These are phyloP conservation scores for Drosophila pseudotalamancana DNA, from an alignment of 2,888 invertebrate genomes.

Conservation along the genomic window DNA sequence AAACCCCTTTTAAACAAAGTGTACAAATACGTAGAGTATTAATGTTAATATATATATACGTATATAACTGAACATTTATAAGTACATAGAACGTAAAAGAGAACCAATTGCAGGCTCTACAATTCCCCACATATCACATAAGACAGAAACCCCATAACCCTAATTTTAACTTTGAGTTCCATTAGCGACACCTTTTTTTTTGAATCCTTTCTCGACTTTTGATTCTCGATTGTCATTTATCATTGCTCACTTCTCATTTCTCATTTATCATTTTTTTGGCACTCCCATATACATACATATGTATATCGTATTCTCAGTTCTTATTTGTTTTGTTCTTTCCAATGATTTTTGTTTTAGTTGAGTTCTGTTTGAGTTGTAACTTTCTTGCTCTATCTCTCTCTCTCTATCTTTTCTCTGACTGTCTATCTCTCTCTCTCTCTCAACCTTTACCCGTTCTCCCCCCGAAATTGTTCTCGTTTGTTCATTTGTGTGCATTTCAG, in stretches of 20 bases:
- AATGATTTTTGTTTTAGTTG: constrained; percentile 12
- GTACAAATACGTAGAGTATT: constrained; percentile 11
- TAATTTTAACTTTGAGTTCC: constrained; percentile 31
- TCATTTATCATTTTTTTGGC: not conserved
- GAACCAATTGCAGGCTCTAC: constrained; percentile 20
- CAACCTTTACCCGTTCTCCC: constrained; percentile 62
- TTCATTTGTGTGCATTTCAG: constrained; percentile 87
- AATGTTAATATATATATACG: not conserved
- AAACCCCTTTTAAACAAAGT: constrained; percentile 23
- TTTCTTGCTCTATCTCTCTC: constrained; percentile 22
- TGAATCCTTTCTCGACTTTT: constrained; percentile 24
- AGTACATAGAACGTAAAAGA: constrained; percentile 14
- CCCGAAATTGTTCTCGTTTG: constrained; percentile 81
- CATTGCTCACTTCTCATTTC: not conserved
- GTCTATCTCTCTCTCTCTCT: constrained; percentile 17
- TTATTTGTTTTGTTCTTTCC: constrained; percentile 6
- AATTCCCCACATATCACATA: constrained; percentile 40
- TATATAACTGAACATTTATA: not conserved
- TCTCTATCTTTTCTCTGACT: constrained; percentile 19
- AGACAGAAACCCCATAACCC: constrained; percentile 41
- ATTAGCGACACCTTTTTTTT: constrained; percentile 14
- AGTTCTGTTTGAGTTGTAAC: constrained; percentile 38
- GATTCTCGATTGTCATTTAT: too few relatives aligned
- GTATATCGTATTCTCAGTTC: constrained; percentile 29
- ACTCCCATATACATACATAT: constrained; percentile 22